Evolutionary conservation across 2,888 invertebrate genomes (phyloP), one percentile per base, ranked within the genome.

Genomic region (Torymus texanus): DNA sequence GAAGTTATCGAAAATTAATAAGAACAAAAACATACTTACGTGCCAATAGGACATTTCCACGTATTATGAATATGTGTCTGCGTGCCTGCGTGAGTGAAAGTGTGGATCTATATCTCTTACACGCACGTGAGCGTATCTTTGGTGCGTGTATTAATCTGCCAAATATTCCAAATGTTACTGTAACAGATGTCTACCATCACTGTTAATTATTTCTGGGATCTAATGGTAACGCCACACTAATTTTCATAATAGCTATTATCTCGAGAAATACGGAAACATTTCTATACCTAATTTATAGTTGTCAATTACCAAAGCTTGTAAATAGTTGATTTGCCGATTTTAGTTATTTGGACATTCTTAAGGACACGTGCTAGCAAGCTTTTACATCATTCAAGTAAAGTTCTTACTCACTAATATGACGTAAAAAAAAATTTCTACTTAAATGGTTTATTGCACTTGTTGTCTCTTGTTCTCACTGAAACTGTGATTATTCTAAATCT

Each of bases 141-240:
- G 21, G 18, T 75, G 67, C 53, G 65, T 68, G 78, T 58, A 67
- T 68, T 65, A 53, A 24, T 62, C 21, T 74, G 16, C 10, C 61
- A 82, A 81, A 81, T 24, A 79, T 78, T 83, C 81, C 81, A 81
- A 82, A 79, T 65, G 79, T 81, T 82, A 82, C 80, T 68, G 14
- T 68, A 73, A 83, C 79, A 84, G 81, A 82, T 82, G 82, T 82
- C 79, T 82, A 82, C 72, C 75, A 82, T 82, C 83, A 73, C 83
- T 84, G 81, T 83, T 80, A 72, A 81, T 83, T 81, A 82, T 83
- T 84, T 83, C 62, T 83, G 82, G 80, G 75, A 83, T 68, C 24
- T 76, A 75, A 68, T 18, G 53, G 18, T 53, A 73, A 61, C 21
- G 12, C 14, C 11, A 65, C 63, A 77, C 71, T 58, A 65, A 71